Conservation (phyloP, 2,797 vertebrate genomes). For the Vultur gryphus region DNA sequence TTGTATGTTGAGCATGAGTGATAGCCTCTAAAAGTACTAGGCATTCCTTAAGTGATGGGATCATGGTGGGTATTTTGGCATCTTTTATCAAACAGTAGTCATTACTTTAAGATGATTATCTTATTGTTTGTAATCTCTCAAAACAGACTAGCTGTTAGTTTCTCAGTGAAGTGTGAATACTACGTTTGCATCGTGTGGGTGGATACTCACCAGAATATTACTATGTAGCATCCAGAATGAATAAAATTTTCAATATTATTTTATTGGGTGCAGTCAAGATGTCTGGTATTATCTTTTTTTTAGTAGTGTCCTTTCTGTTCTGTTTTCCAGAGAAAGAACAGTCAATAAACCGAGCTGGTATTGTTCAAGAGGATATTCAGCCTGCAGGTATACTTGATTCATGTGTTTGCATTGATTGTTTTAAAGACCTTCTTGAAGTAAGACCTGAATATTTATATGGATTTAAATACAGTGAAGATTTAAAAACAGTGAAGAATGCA, state of each 20-base stretch:
- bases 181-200: not conserved
- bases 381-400: constrained; percentile 66
- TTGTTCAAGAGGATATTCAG: constrained; percentile 78
- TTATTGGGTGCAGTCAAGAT: not conserved
- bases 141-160: not conserved
- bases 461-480: too few relatives aligned
- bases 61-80: not conserved
- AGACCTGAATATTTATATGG: not conserved
- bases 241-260: not conserved
- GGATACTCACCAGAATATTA: not conserved
- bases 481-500: not conserved
- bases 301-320: not conserved
- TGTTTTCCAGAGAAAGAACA: constrained; percentile 76
- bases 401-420: not conserved
- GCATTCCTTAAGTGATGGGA: not conserved
- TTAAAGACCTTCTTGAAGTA: not conserved
- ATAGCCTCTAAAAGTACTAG: not conserved
- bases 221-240: not conserved
- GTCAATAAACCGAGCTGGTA: constrained; percentile 72
- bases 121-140: not conserved
- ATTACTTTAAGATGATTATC: not conserved
- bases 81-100: not conserved
- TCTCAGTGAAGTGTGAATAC: not conserved
- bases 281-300: not conserved
- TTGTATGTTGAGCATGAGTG: not conserved